A percentile compares a stretch with the other conserved stretches of the same genome.
These are phyloP conservation scores for Laupala kohalensis DNA, from an alignment of 1,140 invertebrate species.

Conservation along the genomic window DNA sequence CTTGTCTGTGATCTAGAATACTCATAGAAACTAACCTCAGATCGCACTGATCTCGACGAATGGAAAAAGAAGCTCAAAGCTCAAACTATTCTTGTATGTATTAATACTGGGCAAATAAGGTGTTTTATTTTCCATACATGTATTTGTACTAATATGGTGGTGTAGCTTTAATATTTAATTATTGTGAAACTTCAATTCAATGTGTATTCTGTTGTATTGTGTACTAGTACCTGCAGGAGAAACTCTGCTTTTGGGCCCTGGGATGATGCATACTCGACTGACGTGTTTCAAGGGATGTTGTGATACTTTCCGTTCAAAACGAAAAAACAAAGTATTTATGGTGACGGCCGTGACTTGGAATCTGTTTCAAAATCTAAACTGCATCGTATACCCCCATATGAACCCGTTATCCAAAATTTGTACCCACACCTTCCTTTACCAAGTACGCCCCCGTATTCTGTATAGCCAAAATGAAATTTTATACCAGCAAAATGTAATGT, in stretches of 20 bases:
- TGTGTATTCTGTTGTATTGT: background rate
- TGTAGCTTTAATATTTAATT: background rate
- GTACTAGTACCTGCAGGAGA: background rate
- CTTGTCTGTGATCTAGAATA: background rate
- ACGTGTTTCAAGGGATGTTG: background rate
- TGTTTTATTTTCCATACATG: background rate
- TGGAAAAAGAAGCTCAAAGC: background rate
- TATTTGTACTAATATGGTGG: background rate
- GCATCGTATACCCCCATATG: background rate
- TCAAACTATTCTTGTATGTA: background rate
- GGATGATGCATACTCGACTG: background rate
- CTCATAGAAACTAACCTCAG: background rate
- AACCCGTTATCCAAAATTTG: background rate
- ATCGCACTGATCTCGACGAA: background rate
- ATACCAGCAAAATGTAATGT: constrained; percentile 13
- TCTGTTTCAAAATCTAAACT: background rate
- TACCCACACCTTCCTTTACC: constrained; percentile 8
- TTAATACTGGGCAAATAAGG: background rate
- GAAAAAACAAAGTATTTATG: background rate
- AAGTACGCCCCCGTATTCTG: constrained; percentile 1
- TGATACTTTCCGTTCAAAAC: background rate
- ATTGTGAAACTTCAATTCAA: background rate
- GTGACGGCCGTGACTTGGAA: background rate
- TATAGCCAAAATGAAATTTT: constrained; percentile 12
- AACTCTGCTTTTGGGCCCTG: background rate